Conservation (phyloP, 1,140 invertebrate genomes). For the Pogonognathellus flavescens region DNA sequence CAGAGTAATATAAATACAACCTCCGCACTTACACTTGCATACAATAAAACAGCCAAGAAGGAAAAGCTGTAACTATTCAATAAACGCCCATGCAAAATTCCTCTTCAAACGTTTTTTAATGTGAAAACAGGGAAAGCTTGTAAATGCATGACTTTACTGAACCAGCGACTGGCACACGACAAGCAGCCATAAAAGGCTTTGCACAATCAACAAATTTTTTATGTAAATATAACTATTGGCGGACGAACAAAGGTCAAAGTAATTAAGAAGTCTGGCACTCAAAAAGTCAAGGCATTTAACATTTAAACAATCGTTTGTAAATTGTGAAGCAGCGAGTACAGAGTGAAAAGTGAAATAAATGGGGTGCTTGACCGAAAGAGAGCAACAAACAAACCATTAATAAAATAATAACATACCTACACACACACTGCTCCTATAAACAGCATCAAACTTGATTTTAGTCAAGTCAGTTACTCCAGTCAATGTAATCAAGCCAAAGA, state of each 20-base stretch:
- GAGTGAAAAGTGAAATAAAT: slow-evolving; percentile 29
- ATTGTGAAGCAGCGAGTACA: not conserved
- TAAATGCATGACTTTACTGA: not conserved
- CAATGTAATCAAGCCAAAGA: slow-evolving; percentile 2
- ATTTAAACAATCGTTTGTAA: not conserved
- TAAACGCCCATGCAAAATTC: slow-evolving; percentile 10
- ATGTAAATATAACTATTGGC: slow-evolving; percentile 29
- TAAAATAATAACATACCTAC: not conserved
- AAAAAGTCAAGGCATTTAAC: slow-evolving; percentile 11
- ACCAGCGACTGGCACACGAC: slow-evolving; percentile 11
- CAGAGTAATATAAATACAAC: no score
- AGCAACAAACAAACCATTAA: slow-evolving; percentile 42
- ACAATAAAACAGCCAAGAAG: no score
- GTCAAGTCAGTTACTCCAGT: not conserved
- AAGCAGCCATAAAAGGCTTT: not conserved
- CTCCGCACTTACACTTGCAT: no score
- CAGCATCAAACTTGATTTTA: not conserved
- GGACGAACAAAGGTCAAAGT: slow-evolving; percentile 43
- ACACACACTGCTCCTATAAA: not conserved
- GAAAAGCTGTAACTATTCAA: not conserved
- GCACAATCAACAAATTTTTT: not conserved
- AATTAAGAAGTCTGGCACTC: slow-evolving; percentile 13
- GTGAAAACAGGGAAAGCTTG: not conserved
- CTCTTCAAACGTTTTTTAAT: no score
- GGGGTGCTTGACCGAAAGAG: slow-evolving; percentile 38